Evolutionary conservation across 2,888 invertebrate species (phyloP), one percentile per base, ranked within the genome.

Genomic region (Fragum whitleyi): DNA sequence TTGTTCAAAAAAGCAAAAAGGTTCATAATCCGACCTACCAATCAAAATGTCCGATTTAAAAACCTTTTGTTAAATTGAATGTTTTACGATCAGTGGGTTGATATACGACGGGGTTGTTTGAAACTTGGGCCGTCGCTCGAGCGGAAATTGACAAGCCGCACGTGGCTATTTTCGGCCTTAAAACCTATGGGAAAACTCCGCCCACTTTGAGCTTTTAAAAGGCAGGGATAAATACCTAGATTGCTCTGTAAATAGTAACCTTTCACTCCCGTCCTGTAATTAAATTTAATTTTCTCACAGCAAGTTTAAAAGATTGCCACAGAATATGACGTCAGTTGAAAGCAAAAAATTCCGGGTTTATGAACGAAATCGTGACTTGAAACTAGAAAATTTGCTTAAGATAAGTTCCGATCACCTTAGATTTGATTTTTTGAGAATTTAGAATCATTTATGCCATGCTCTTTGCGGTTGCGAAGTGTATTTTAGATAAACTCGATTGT

Each of bases 141-240:
- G 65, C 65, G 47, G 36, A 75, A 77, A 74, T 42, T 83, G 83
- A 83, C 83, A 74, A 26, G 21, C 23, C 72, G 79, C 83, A 83
- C 83, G 83, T 83, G 83, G 79, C 83, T 19, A 65, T 53, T 53
- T 79, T 74, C 26, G 71, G 65, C 62, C 62, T 57, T 36, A 77
- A 79, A 77, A 79, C 74, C 79, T 77, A 76, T 85, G 84, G 84
- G 84, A 85, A 85, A 85, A 79, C 84, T 70, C 81, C 84, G 84
- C 84, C 84, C 72, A 65, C 42, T 77, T 85, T 81, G 77, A 59
- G 61, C 81, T 39, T 79, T 79, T 78, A 74, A 74, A 79, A 85
- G 81, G 84, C 81, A 81, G 32, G 67, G 73, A 70, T 80, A 85
- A 85, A 81, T 77, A 70, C 80, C 59, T 77, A 79, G 77, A 82